Conservation (phyloP, 2,113 vertebrate genomes). For the Hippocampus abdominalis region DNA sequence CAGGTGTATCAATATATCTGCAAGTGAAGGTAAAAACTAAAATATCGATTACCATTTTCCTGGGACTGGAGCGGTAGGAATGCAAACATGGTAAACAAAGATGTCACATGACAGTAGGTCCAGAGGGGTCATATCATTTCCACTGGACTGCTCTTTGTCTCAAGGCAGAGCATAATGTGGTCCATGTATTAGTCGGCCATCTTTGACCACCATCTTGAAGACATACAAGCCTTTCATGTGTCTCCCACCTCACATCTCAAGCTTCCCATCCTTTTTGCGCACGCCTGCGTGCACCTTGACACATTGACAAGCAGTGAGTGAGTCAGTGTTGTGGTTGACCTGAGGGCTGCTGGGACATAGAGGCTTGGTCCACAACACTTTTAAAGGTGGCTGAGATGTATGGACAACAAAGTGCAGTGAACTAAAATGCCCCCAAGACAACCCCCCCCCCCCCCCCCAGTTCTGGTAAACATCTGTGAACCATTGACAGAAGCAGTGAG, state of each 20-base stretch:
- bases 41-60: conserved; percentile 12
- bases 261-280: conserved; percentile 38
- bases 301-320: conserved; percentile 60
- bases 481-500: conserved; percentile 23
- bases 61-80: conserved; percentile 15
- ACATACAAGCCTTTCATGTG: conserved; percentile 57
- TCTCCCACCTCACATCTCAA: conserved; percentile 20
- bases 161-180: conserved; percentile 44
- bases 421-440: conserved; percentile 42
- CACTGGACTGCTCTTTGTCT: conserved; percentile 48
- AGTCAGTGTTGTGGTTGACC: conserved; percentile 63
- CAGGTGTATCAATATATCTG: not conserved
- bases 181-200: conserved; percentile 46
- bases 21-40: not conserved
- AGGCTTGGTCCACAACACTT: conserved; percentile 49
- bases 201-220: conserved; percentile 42
- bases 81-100: conserved; percentile 46
- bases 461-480: conserved; percentile 49
- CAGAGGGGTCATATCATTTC: conserved; percentile 45
- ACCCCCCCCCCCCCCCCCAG: conserved; percentile 24
- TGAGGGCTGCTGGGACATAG: conserved; percentile 37
- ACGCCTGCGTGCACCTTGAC: conserved; percentile 62
- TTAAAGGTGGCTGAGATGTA: conserved; percentile 47
- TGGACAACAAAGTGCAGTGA: conserved; percentile 53
- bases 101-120: conserved; percentile 56